Evolutionary conservation across 2,888 invertebrate genomes (phyloP), one percentile per base, ranked within the genome.

Genomic region (Mesorhabditis spiculigera): DNA sequence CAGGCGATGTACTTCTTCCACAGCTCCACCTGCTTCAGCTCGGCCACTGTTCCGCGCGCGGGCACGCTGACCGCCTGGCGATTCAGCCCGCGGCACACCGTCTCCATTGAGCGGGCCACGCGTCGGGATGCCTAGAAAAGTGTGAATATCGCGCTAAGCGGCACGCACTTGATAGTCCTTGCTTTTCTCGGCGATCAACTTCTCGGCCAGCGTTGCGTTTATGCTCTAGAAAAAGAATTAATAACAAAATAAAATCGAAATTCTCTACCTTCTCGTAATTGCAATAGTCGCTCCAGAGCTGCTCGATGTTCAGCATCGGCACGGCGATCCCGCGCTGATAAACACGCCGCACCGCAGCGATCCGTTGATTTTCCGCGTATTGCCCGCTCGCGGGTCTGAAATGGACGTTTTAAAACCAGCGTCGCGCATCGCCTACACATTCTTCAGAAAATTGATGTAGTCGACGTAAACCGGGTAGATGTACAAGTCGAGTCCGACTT

Each of bases 1-100:
- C 96, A 99, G 0, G 91, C 89, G 79, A 99, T 96, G 87, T 96
- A 98, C 85, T 95, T 96, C 88, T 97, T 96, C 98, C 98, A 99
- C 6, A 97, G 87, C 77, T 97, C 96, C 72, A 97, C 95, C 72
- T 86, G 86, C 72, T 86, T 86, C 75, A 83, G 63, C 66, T 86
- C 86, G n/a, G 85, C 71, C 4, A 79, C 66, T 1, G 81, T 81
- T 61, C 85, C 85, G 58, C 92, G 92, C 0, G 98, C 97, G n/a
- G 98, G 97, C 1, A 96, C 92, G 67, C 96, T 95, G 0, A 97
- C 96, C 82, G 93, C 91, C 87, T 95, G 95, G 68, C 95, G 90
- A 87, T 97, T 97, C 2, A 99, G 89, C 0, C 97, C 97, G 78
- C 97, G 89, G 0, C 95, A 96, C 58, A 94, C 92, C 0, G 92